These are phyloP conservation scores for Gallinago nigripennis DNA, from an alignment of 2,797 vertebrate genomes.

Conservation along the genomic window DNA sequence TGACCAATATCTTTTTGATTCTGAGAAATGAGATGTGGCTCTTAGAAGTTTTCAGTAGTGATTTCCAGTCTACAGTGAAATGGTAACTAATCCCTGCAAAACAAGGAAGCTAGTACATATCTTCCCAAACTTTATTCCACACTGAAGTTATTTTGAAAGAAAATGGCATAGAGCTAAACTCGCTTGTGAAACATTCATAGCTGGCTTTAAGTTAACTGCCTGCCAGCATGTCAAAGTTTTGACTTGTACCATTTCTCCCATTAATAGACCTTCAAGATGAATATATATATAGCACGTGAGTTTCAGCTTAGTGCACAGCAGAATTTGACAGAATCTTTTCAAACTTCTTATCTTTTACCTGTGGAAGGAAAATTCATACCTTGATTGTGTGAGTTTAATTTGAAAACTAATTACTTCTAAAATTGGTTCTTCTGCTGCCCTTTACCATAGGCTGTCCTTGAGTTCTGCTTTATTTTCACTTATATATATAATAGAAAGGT, in stretches of 20 bases:
- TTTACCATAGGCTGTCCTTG: not conserved
- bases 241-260: not conserved
- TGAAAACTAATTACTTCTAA: constrained; percentile 37
- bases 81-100: not conserved
- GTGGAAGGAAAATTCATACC: not conserved
- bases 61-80: not conserved
- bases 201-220: not conserved
- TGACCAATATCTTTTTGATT: not conserved
- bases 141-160: not conserved
- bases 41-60: not conserved
- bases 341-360: not conserved
- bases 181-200: not conserved
- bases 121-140: not conserved
- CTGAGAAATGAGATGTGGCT: not conserved
- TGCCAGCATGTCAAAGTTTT: not conserved
- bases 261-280: not conserved
- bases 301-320: not conserved
- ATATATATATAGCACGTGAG: not conserved
- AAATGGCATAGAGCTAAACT: not conserved
- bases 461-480: not conserved
- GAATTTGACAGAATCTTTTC: constrained; percentile 20
- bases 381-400: not conserved
- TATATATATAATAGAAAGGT: not conserved
- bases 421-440: not conserved
- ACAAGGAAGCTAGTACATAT: not conserved